Conservation (phyloP, 2,797 vertebrate species). For the Onychomys leucogaster region DNA sequence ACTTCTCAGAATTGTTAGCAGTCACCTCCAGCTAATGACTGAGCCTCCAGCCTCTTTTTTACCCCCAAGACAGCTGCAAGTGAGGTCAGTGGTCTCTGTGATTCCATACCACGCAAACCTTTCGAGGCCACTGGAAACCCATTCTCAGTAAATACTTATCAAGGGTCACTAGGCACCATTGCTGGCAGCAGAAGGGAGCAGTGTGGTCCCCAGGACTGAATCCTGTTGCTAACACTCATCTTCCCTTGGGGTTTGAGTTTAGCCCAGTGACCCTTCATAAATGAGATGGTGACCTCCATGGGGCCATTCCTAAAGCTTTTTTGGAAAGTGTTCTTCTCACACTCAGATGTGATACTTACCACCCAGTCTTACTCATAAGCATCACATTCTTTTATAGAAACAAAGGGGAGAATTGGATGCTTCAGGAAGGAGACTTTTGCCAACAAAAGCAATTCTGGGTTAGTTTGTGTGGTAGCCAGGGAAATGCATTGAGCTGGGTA, state of each 20-base stretch:
- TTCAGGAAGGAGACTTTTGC: constrained; percentile 56
- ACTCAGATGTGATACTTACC: constrained; percentile 16
- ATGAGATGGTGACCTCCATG: neutral
- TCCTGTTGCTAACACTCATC: neutral
- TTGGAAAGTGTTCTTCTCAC: constrained; percentile 12
- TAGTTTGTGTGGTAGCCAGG: constrained; percentile 71
- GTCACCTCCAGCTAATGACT: neutral
- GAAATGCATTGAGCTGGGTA: constrained; percentile 52
- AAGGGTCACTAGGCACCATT: neutral
- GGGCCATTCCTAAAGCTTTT: neutral
- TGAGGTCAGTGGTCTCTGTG: neutral
- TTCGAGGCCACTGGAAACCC: neutral
- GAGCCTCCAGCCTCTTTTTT: neutral
- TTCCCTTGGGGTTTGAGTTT: constrained; percentile 39
- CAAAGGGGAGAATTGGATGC: constrained; percentile 60
- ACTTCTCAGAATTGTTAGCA: neutral
- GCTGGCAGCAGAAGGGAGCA: neutral
- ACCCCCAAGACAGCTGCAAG: neutral
- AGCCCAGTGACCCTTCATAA: neutral
- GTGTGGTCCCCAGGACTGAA: constrained; percentile 1
- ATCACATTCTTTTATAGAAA: constrained; percentile 49
- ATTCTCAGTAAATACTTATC: neutral
- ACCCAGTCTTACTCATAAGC: neutral
- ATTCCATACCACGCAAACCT: constrained; percentile 1
- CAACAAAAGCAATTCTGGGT: constrained; percentile 58